phyloP scores from a whole-genome alignment of 1,140 invertebrate species.

The Chrysoperla carnea region DNA sequence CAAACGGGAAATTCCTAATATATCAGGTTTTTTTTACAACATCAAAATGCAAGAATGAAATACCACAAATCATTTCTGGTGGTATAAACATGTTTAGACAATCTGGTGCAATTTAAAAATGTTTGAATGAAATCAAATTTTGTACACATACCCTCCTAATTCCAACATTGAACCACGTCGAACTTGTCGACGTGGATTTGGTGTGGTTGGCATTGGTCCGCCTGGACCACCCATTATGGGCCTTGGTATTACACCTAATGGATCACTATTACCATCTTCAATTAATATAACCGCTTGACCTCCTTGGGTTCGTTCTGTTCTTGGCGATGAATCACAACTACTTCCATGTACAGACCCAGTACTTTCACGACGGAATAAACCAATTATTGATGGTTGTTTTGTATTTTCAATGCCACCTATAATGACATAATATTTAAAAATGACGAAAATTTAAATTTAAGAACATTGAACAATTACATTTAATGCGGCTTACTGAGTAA shows the following conservation, averaged over 20 bases:
- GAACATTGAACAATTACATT: not conserved
- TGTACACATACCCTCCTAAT: conserved; percentile 38
- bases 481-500: not conserved
- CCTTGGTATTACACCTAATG: conserved; percentile 29
- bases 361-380: conserved; percentile 47
- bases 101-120: no score
- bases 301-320: conserved; percentile 17
- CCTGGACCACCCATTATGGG: conserved; percentile 20
- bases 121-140: not conserved
- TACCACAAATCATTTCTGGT: no score
- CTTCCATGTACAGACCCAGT: conserved; percentile 28
- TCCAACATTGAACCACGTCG: conserved; percentile 47
- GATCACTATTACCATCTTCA: conserved; percentile 31
- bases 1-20: no score
- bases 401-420: conserved; percentile 49
- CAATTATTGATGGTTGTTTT: conserved; percentile 54
- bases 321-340: conserved; percentile 24
- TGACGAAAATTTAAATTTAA: conserved; percentile 1
- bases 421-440: conserved; percentile 2
- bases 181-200: conserved; percentile 37
- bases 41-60: no score
- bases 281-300: conserved; percentile 27
- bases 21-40: no score
- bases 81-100: no score
- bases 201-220: conserved; percentile 25